These are phyloP conservation scores for Zeus faber DNA, from an alignment of 2,113 vertebrate genomes.

Conservation along the genomic window DNA sequence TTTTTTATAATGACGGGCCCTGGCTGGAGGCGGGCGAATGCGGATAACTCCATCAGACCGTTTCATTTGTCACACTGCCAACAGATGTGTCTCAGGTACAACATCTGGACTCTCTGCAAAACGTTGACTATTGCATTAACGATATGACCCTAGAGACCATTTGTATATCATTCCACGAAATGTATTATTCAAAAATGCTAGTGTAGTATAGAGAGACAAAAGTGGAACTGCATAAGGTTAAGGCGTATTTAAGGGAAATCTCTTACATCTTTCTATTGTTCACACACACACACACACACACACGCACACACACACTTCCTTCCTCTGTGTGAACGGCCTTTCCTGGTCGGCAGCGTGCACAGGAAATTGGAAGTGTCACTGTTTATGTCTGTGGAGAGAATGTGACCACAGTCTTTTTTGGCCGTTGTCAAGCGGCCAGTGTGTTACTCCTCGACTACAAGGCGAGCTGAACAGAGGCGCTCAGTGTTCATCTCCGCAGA, in stretches of 20 bases:
- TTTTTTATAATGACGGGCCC: constrained; percentile 56
- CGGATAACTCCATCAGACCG: constrained; percentile 54
- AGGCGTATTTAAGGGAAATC: constrained; percentile 5
- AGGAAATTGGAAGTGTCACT: constrained; percentile 72
- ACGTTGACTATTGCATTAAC: too few relatives aligned
- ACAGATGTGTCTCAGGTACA: constrained; percentile 51
- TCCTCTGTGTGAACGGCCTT: constrained; percentile 47
- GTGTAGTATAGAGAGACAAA: too few relatives aligned
- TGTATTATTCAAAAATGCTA: too few relatives aligned
- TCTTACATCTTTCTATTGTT: constrained; percentile 7
- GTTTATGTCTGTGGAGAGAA: constrained; percentile 68
- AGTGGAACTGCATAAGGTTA: too few relatives aligned
- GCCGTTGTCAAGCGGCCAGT: constrained; percentile 51
- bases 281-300: constrained; percentile 4
- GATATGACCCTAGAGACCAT: too few relatives aligned
- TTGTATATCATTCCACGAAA: too few relatives aligned
- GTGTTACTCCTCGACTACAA: constrained; percentile 51
- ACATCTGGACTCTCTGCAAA: constrained; percentile 46
- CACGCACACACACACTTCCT: constrained; percentile 24
- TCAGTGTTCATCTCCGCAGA: constrained; percentile 43
- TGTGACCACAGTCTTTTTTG: constrained; percentile 47
- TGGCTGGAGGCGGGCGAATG: too few relatives aligned
- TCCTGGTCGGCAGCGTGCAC: constrained; percentile 40
- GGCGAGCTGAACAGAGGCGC: constrained; percentile 49
- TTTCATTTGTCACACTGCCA: constrained; percentile 40